phyloP scores from a whole-genome alignment of 1,140 invertebrate genomes.

The Meloidogyne floridensis region DNA sequence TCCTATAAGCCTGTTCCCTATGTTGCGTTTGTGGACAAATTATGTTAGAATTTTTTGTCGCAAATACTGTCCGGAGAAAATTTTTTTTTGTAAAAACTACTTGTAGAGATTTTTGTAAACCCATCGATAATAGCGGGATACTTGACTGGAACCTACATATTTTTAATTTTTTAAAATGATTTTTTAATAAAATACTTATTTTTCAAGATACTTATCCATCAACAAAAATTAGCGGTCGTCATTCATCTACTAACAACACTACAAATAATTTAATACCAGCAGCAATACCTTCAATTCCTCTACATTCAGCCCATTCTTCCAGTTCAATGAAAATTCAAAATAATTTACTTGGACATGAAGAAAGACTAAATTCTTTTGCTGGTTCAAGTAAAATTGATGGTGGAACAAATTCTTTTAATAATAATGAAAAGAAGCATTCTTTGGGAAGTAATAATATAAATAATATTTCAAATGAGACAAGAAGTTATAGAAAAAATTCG shows the following conservation, averaged over 20 bases:
- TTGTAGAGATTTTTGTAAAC: too few relatives aligned
- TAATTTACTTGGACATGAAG: neutral
- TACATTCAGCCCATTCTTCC: conserved; percentile 14
- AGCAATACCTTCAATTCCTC: conserved; percentile 9
- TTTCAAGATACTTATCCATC: conserved; percentile 30
- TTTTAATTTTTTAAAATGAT: neutral
- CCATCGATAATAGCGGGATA: too few relatives aligned
- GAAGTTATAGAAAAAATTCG: conserved; percentile 3
- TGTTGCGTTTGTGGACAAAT: too few relatives aligned
- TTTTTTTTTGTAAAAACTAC: too few relatives aligned
- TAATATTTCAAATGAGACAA: neutral
- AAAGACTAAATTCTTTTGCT: neutral
- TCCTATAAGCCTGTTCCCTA: too few relatives aligned
- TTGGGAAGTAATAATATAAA: conserved; percentile 1
- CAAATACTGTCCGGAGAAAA: too few relatives aligned
- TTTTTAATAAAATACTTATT: too few relatives aligned
- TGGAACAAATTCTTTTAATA: neutral
- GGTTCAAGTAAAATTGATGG: neutral
- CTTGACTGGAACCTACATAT: too few relatives aligned
- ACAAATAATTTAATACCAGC: neutral
- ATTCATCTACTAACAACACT: neutral
- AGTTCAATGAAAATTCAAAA: conserved; percentile 13
- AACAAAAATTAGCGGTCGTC: conserved; percentile 11
- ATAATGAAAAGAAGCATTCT: neutral
- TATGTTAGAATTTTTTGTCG: too few relatives aligned